phyloP scores from a whole-genome alignment of 2,113 vertebrate genomes.

The Anguilla rostrata region DNA sequence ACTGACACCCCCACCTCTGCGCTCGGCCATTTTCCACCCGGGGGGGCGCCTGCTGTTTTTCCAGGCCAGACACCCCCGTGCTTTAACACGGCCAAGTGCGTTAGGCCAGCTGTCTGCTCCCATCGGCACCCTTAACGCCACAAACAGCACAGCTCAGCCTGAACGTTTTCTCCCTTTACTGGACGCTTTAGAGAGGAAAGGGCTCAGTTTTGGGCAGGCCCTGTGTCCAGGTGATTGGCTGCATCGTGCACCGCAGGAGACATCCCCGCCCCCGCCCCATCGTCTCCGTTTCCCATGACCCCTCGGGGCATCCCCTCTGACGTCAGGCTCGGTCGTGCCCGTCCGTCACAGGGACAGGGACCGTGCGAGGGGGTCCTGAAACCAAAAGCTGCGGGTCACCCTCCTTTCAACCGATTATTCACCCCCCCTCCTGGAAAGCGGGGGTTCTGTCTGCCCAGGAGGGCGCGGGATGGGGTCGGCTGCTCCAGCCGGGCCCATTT shows the following conservation, averaged over 20 bases:
- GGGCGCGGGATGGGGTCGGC: neutral
- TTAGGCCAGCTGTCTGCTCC: neutral
- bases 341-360: neutral
- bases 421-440: neutral
- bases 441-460: neutral
- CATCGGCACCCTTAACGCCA: neutral
- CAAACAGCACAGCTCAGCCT: neutral
- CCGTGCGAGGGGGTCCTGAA: neutral
- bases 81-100: neutral
- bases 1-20: neutral
- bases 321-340: neutral
- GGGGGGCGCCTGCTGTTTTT: neutral
- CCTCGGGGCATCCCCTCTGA: constrained; percentile 8
- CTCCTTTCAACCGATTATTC: neutral
- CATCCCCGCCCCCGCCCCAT: neutral
- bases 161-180: neutral
- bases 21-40: neutral
- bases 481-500: constrained; percentile 14
- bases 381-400: neutral
- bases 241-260: neutral
- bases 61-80: neutral
- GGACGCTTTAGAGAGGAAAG: neutral
- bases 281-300: neutral
- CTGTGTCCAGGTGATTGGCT: neutral
- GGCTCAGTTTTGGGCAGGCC: neutral